Base-by-base conservation (phyloP, 1,140 invertebrate genomes). In the Drosophila lowei region DNA sequence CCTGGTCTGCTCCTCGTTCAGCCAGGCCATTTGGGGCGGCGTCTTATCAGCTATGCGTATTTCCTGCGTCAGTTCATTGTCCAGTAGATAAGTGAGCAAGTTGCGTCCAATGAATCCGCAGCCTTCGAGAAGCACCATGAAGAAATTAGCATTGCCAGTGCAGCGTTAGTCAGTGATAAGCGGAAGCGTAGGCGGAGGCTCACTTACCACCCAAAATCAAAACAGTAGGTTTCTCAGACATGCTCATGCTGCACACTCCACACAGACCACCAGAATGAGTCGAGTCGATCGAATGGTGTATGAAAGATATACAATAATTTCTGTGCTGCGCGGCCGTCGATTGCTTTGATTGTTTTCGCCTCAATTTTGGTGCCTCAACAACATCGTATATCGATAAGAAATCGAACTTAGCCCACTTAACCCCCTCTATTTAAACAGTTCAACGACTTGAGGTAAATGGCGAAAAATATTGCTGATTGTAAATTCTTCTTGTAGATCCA, bases 31-130 rank as follows among this genome's bases (percentile, higher is more conserved):
- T 92, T 97, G 96, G 2, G 97, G 97, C 25, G 97, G 97, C 15
- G 97, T 97, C 93, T 98, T 98, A 92, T 98, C 97, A 63, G 97
- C 96, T 50, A 98, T 94, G 81, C 96, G 93, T 42, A 98, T 91
- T 90, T 93, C 93, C 68, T 94, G 95, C 41, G 95, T 95, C 74
- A 97, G 92, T 78, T 97, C 93, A 92, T 97, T 96, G 52, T 93
- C 93, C 73, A 98, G 92, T 77, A 98, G 93, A 92, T 96, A 96
- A 61, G 95, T 94, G 54, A 97, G 95, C 67, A 98, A 93, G 92
- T 98, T 96, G 79, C 97, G 94, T 60, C 97, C 97, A 90, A 98
- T 96, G 92, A 98, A 98, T 75, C 97, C 97, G 93, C 96, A 97
- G 91, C 97, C 97, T 84, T 54, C 44, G 43, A 52, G 65, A 11